Evolutionary conservation across 92 coral and sea anemone species (phyloP).

Genomic region (Pocillopora grandis): DNA sequence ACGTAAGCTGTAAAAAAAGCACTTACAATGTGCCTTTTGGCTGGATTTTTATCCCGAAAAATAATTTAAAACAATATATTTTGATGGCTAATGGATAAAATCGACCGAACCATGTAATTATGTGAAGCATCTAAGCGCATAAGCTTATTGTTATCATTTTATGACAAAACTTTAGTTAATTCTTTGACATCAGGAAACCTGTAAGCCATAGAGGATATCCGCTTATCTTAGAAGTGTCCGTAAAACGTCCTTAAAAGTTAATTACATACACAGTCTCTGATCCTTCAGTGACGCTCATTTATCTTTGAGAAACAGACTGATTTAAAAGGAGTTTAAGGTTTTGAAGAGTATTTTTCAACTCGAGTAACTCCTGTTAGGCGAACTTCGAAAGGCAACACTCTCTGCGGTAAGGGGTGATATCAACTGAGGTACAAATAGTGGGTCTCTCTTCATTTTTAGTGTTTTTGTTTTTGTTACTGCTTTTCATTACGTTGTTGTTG

Average conservation of each 20-base stretch:
- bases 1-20: no score
- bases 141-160: neutral
- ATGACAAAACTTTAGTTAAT: neutral
- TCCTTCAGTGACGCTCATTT: neutral
- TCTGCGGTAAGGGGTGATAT: no score
- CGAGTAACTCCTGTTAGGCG: no score
- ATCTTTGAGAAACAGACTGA: neutral
- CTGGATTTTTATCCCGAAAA: no score
- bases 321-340: neutral
- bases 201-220: neutral
- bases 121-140: neutral
- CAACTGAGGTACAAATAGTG: no score
- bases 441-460: no score
- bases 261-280: neutral
- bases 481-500: no score
- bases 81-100: no score
- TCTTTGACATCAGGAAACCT: neutral
- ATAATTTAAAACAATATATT: no score
- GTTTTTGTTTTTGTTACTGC: neutral
- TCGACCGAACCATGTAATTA: no score
- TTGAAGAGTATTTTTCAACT: neutral
- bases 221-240: neutral
- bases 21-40: no score
- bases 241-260: neutral
- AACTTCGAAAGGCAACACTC: neutral